Conservation (phyloP, 2,113 vertebrate genomes). For the Sylvietta virens region DNA sequence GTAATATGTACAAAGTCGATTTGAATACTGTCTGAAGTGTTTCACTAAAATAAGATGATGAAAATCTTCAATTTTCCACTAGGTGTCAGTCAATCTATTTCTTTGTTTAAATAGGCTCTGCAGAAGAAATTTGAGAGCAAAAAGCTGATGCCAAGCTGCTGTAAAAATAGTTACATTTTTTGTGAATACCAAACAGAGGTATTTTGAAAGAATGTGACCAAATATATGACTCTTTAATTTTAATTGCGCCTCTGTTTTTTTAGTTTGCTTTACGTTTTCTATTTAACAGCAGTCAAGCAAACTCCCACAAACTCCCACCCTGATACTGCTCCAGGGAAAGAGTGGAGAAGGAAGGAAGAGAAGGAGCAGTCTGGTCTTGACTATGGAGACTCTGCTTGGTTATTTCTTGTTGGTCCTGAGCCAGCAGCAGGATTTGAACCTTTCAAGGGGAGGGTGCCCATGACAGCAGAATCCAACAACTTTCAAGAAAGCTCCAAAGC, state of each 20-base stretch:
- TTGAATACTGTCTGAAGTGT: neutral
- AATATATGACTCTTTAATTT: neutral
- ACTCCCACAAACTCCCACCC: neutral
- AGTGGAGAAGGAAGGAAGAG: neutral
- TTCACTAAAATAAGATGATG: neutral
- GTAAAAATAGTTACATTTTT: neutral
- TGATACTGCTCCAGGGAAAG: neutral
- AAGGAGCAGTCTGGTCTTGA: neutral
- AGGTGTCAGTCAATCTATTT: conserved; percentile 49
- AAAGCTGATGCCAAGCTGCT: neutral
- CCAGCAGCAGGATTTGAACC: neutral
- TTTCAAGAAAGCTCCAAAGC: neutral
- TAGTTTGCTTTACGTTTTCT: neutral
- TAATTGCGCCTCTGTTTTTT: neutral
- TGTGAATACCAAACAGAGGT: neutral
- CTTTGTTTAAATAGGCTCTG: neutral
- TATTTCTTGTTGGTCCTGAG: neutral
- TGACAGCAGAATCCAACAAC: neutral
- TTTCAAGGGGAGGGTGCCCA: neutral
- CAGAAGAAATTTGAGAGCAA: neutral
- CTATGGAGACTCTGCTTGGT: neutral
- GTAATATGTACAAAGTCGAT: neutral
- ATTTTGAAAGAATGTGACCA: neutral
- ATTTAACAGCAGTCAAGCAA: neutral
- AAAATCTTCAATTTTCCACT: neutral